A percentile compares a stretch with the other conserved stretches of the same genome.
phyloP scores from a whole-genome alignment of 2,113 vertebrate genomes.

The Aleadryas rufinucha region DNA sequence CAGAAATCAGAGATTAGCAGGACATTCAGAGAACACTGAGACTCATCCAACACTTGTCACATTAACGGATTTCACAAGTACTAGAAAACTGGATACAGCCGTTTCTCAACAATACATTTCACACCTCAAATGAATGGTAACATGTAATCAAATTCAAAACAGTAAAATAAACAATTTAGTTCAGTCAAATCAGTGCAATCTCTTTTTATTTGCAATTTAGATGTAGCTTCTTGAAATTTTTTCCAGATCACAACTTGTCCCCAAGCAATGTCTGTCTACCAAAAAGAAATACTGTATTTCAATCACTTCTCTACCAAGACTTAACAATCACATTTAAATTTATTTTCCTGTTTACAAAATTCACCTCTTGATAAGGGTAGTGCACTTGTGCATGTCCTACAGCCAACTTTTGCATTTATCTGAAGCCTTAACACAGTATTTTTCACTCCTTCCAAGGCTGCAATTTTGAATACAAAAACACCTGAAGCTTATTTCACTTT shows the following conservation, averaged over 20 bases:
- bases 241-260: background rate
- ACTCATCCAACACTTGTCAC: background rate
- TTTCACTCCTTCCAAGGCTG: background rate
- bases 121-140: background rate
- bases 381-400: background rate
- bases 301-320: background rate
- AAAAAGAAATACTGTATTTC: background rate
- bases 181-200: background rate
- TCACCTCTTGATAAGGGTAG: background rate
- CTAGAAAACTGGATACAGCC: background rate
- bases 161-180: background rate
- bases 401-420: background rate
- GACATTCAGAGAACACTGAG: background rate
- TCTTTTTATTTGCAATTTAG: background rate
- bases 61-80: background rate
- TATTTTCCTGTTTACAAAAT: background rate
- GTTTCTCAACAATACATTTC: background rate
- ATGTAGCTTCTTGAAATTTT: background rate
- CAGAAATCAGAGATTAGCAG: background rate
- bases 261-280: background rate
- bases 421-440: background rate
- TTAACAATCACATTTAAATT: background rate
- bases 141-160: background rate
- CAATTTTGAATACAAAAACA: background rate
- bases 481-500: background rate